Percentiles rank a stretch among this genome's conserved stretches.
phyloP scores from a whole-genome alignment of 2,113 vertebrate species.

The Dromas ardeola region DNA sequence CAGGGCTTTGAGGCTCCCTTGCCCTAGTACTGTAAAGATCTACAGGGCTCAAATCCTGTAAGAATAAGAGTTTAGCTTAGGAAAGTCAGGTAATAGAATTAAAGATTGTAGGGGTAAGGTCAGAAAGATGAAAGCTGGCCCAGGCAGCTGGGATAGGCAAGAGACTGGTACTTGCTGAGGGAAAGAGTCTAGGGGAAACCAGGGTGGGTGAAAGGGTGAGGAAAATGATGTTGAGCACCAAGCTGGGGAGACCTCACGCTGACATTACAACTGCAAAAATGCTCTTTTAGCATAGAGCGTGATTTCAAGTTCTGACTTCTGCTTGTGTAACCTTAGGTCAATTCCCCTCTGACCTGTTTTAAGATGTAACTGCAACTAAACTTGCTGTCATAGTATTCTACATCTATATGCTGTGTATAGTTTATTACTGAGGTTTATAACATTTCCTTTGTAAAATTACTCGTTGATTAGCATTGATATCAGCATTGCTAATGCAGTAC shows the following conservation, averaged over 20 bases:
- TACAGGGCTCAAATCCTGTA: background rate
- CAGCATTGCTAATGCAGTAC: background rate
- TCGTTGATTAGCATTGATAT: background rate
- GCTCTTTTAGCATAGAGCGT: background rate
- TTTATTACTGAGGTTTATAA: background rate
- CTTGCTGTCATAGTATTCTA: background rate
- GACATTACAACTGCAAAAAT: background rate
- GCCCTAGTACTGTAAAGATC: background rate
- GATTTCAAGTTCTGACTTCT: background rate
- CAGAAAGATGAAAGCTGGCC: background rate
- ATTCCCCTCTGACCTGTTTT: background rate
- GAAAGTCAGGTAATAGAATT: background rate
- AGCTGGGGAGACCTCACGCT: background rate
- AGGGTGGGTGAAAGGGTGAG: background rate
- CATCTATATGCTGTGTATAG: fast-evolving
- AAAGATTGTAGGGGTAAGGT: background rate
- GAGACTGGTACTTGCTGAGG: background rate
- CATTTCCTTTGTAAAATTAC: background rate
- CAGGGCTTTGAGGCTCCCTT: background rate
- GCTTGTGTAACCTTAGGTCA: background rate
- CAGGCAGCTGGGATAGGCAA: background rate
- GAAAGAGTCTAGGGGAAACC: background rate
- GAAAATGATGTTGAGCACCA: background rate
- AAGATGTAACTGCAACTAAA: background rate
- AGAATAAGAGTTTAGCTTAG: background rate